phyloP scores from a whole-genome alignment of 2,797 vertebrate species.

The Numenius phaeopus region DNA sequence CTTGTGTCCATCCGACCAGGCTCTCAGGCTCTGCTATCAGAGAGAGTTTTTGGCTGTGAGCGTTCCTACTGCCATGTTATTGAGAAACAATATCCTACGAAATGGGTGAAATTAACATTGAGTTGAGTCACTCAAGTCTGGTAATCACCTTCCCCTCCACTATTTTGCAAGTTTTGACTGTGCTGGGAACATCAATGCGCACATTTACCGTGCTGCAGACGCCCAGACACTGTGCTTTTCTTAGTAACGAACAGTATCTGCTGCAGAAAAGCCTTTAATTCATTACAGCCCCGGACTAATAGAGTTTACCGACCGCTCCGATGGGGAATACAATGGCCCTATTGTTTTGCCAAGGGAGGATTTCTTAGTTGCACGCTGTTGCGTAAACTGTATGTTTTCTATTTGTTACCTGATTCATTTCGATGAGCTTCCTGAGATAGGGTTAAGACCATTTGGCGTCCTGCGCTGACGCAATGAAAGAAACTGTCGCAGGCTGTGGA shows the following conservation, averaged over 20 bases:
- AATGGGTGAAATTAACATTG: accelerated
- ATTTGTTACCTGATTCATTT: constrained; percentile 2
- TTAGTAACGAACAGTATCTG: not conserved
- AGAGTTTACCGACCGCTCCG: not conserved
- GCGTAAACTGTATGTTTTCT: constrained; percentile 18
- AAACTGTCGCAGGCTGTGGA: not conserved
- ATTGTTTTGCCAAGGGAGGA: constrained; percentile 21
- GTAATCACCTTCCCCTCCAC: not conserved
- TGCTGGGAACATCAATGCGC: accelerated
- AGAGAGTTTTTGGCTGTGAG: not conserved
- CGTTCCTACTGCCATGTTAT: accelerated
- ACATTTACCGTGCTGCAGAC: not conserved
- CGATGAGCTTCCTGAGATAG: not conserved
- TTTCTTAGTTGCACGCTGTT: not conserved
- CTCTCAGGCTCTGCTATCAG: not conserved
- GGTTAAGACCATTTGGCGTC: not conserved
- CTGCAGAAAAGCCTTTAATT: constrained; percentile 35
- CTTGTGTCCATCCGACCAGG: not conserved
- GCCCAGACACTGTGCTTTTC: not conserved
- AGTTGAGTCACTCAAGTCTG: not conserved
- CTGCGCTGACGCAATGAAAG: not conserved
- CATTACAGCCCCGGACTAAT: not conserved
- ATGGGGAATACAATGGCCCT: not conserved
- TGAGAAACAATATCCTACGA: not conserved
- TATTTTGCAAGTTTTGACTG: not conserved